Evolutionary conservation across 2,797 vertebrate genomes (phyloP).

Genomic region (Scyliorhinus canicula): DNA sequence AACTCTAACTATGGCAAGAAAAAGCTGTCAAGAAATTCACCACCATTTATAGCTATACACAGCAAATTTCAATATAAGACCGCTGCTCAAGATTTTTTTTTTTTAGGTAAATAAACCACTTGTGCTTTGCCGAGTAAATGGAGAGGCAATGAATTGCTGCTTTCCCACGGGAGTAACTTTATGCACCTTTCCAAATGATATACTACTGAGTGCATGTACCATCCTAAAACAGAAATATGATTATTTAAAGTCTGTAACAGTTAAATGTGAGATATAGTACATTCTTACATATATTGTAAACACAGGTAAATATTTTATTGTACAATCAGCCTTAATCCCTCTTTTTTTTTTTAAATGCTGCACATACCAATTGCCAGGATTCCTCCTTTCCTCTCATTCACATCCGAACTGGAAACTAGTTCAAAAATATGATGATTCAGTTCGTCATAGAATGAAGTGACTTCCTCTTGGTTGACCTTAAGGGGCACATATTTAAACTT

Average conservation of each 20-base stretch:
- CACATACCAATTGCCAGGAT: constrained; percentile 92
- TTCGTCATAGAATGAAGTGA: constrained; percentile 94
- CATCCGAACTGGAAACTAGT: constrained; percentile 95
- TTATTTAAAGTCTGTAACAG: not conserved
- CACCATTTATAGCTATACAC: not conserved
- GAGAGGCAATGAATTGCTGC: not conserved
- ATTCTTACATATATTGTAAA: not conserved
- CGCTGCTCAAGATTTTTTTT: not conserved
- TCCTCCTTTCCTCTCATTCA: constrained; percentile 95
- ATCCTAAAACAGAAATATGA: not conserved
- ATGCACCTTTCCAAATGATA: not conserved
- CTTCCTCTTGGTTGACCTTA: constrained; percentile 96
- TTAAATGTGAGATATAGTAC: not conserved
- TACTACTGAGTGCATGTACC: not conserved
- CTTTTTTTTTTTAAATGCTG: too few species aligned
- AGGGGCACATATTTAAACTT: constrained; percentile 40
- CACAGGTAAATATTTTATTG: not conserved
- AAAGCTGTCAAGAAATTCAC: not conserved
- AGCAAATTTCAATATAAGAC: not conserved
- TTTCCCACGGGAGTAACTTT: not conserved
- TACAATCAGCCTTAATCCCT: not conserved
- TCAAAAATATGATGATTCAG: constrained; percentile 98
- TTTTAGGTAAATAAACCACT: not conserved
- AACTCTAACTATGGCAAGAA: not conserved
- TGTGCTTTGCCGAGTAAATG: not conserved